phyloP scores from a whole-genome alignment of 2,113 vertebrate species.

The Chaenocephalus aceratus region DNA sequence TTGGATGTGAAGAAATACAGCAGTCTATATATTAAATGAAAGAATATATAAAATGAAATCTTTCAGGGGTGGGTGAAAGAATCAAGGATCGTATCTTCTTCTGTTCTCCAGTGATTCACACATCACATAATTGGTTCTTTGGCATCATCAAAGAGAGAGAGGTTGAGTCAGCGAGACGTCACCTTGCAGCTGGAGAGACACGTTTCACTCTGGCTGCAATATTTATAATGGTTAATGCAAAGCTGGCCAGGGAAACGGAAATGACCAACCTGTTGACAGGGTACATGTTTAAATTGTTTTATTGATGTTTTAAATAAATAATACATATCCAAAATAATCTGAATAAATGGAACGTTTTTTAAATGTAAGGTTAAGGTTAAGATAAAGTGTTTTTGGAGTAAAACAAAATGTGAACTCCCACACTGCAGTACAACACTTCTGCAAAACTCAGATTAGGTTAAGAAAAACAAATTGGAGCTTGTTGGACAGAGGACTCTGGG shows the following conservation, averaged over 20 bases:
- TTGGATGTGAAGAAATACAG: neutral
- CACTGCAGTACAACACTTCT: neutral
- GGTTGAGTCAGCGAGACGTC: too few relatives aligned
- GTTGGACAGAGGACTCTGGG: too few relatives aligned
- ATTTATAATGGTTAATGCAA: too few relatives aligned
- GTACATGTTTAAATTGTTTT: too few relatives aligned
- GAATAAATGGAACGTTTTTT: too few relatives aligned
- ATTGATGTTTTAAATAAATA: too few relatives aligned
- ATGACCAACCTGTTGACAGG: too few relatives aligned
- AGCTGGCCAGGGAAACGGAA: too few relatives aligned
- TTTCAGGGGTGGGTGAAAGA: neutral
- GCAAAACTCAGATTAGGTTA: neutral
- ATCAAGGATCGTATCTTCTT: neutral
- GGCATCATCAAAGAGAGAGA: neutral
- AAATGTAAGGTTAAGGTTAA: neutral
- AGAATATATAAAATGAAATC: neutral
- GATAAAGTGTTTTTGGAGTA: neutral
- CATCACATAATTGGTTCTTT: neutral
- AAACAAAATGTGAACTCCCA: neutral
- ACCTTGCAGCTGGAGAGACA: too few relatives aligned
- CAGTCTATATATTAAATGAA: neutral
- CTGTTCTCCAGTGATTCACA: neutral
- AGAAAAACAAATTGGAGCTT: neutral
- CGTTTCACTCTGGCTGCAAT: too few relatives aligned
- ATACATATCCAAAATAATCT: too few relatives aligned